Percentiles rank a stretch among this genome's conserved stretches.
These are phyloP conservation scores for Harpagoxenus sublaevis DNA, from an alignment of 2,888 invertebrate species.

Conservation along the genomic window DNA sequence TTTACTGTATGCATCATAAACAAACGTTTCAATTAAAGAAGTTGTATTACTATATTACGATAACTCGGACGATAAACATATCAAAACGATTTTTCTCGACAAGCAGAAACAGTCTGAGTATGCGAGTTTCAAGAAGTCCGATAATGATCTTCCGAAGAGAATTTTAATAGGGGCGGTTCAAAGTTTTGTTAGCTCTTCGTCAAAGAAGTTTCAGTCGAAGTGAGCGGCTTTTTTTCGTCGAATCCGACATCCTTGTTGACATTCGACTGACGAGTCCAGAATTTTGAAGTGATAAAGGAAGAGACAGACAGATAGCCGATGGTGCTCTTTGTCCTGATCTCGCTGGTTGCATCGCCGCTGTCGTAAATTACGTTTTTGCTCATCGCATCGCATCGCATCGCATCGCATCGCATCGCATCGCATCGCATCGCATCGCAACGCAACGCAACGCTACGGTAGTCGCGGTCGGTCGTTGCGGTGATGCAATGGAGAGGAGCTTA, in stretches of 20 bases:
- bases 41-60: not conserved
- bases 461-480: constrained; percentile 60
- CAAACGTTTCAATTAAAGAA: not conserved
- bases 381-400: constrained; percentile 42
- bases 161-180: not conserved
- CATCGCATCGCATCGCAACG: not conserved
- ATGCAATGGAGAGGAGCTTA: constrained; percentile 39
- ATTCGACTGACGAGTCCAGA: constrained; percentile 49
- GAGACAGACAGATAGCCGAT: not conserved
- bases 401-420: too few species aligned
- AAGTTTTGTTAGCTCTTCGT: constrained; percentile 25
- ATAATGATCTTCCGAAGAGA: constrained; percentile 29
- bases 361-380: constrained; percentile 83
- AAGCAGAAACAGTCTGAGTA: too few species aligned
- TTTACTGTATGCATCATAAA: not conserved
- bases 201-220: not conserved
- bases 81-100: not conserved
- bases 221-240: not conserved
- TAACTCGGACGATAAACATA: not conserved
- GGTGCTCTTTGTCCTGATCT: constrained; percentile 5
- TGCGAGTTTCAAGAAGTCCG: not conserved
- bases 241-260: constrained; percentile 7
- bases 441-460: constrained; percentile 57
- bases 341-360: constrained; percentile 50
- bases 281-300: constrained; percentile 57